phyloP scores from a whole-genome alignment of 2,113 vertebrate species.

The Acrocephalus kingi region DNA sequence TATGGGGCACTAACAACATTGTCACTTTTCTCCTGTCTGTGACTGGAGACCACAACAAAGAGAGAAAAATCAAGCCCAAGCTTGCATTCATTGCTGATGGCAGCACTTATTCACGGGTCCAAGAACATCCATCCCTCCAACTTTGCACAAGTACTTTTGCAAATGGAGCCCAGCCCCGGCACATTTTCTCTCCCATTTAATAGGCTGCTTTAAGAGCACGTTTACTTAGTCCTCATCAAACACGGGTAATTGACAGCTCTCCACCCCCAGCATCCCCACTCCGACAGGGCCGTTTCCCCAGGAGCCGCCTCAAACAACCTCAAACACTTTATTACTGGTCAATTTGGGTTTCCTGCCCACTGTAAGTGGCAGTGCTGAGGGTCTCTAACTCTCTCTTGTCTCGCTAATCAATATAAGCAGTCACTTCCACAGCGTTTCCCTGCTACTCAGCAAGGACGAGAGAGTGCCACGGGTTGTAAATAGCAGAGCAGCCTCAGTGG shows the following conservation, averaged over 20 bases:
- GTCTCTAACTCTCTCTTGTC: conserved; percentile 76
- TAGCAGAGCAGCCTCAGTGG: conserved; percentile 10
- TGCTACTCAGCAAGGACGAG: conserved; percentile 74
- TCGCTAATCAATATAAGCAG: conserved; percentile 80
- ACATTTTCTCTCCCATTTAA: neutral
- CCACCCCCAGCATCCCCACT: conserved; percentile 69
- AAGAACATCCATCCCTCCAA: neutral
- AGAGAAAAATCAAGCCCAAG: neutral
- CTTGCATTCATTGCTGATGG: neutral
- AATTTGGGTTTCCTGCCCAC: conserved; percentile 81
- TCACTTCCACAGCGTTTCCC: conserved; percentile 74
- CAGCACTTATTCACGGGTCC: neutral
- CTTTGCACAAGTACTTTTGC: neutral
- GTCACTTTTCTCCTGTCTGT: neutral
- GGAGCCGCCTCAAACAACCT: conserved; percentile 75
- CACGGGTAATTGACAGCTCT: conserved; percentile 75
- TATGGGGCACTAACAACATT: neutral
- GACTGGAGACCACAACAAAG: neutral
- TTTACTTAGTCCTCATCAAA: conserved; percentile 65
- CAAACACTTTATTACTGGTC: conserved; percentile 81
- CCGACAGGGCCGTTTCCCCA: conserved; percentile 65
- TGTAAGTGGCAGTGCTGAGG: conserved; percentile 80
- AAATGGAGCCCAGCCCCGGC: neutral
- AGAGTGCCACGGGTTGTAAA: conserved; percentile 54
- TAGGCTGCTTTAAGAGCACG: neutral